phyloP scores from a whole-genome alignment of 2,888 invertebrate species.

The Priocnemis perturbator region DNA sequence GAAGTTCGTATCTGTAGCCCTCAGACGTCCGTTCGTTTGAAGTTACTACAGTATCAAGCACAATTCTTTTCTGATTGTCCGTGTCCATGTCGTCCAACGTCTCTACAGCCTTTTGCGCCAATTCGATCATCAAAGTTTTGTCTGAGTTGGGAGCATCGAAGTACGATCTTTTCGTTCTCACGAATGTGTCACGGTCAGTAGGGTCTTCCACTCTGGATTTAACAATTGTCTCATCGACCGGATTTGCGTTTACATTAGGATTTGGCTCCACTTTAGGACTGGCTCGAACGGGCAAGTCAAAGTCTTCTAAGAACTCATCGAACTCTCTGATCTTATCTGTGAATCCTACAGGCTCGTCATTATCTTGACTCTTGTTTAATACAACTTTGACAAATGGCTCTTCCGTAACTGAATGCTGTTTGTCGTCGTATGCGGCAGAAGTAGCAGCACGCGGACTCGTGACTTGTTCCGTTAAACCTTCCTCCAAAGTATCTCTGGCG shows the following conservation, averaged over 20 bases:
- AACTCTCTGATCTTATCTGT: slow-evolving; percentile 66
- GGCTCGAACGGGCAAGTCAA: slow-evolving; percentile 58
- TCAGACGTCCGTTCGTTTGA: slow-evolving; percentile 67
- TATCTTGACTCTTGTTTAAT: slow-evolving; percentile 44
- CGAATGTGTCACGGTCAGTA: neutral
- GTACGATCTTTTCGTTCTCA: neutral
- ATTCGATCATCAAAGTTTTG: slow-evolving; percentile 58
- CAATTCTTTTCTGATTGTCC: slow-evolving; percentile 75
- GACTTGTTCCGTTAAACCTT: neutral
- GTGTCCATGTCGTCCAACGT: slow-evolving; percentile 76
- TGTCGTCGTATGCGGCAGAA: slow-evolving; percentile 14
- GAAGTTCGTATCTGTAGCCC: slow-evolving; percentile 71
- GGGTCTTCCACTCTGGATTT: slow-evolving; percentile 40
- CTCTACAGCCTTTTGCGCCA: slow-evolving; percentile 76
- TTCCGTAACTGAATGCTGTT: slow-evolving; percentile 48
- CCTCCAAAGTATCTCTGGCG: slow-evolving; percentile 33
- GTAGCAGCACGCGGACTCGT: slow-evolving; percentile 21
- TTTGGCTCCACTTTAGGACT: neutral
- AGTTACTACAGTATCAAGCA: slow-evolving; percentile 75
- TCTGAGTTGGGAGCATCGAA: slow-evolving; percentile 33
- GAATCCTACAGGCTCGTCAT: slow-evolving; percentile 43
- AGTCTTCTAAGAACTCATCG: slow-evolving; percentile 65
- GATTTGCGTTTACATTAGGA: slow-evolving; percentile 11
- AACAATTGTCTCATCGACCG: slow-evolving; percentile 59
- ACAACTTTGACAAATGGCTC: slow-evolving; percentile 46